A percentile compares a stretch with the other conserved stretches of the same genome.
phyloP scores from a whole-genome alignment of 2,888 invertebrate genomes.

The Morpho helenor region DNA sequence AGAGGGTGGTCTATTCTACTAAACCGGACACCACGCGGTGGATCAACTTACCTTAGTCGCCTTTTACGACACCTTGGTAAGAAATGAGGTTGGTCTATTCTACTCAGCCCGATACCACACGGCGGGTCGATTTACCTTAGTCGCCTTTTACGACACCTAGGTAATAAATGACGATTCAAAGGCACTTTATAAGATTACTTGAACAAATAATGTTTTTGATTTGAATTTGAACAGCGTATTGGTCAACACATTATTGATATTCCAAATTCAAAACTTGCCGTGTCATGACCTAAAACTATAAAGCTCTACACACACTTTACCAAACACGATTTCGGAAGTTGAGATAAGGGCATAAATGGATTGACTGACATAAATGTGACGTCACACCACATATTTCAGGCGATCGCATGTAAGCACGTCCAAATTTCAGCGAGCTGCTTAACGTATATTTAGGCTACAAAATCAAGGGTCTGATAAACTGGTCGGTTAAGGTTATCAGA shows the following conservation, averaged over 20 bases:
- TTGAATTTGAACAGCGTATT: not conserved
- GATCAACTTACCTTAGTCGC: too few relatives aligned
- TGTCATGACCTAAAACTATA: constrained; percentile 64
- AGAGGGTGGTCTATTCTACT: too few relatives aligned
- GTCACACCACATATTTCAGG: constrained; percentile 75
- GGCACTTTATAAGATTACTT: too few relatives aligned
- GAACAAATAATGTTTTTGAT: too few relatives aligned
- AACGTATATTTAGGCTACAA: constrained; percentile 7
- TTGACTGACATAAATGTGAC: constrained; percentile 78
- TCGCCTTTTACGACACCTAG: too few relatives aligned
- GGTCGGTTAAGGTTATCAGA: constrained; percentile 64
- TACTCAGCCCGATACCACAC: too few relatives aligned
- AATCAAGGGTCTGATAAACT: constrained; percentile 35
- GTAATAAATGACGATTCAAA: too few relatives aligned
- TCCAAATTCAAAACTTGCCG: constrained; percentile 28
- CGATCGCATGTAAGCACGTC: constrained; percentile 59
- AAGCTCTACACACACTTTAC: constrained; percentile 51
- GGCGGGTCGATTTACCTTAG: too few relatives aligned
- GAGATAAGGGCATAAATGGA: constrained; percentile 76
- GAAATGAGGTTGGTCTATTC: too few relatives aligned
- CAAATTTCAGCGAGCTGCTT: constrained; percentile 38
- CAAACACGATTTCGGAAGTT: constrained; percentile 72
- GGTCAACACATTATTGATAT: constrained; percentile 1
- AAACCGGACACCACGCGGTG: too few relatives aligned
- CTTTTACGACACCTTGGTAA: too few relatives aligned